Percentiles rank a stretch among this genome's conserved stretches.
phyloP scores from a whole-genome alignment of 92 coral and sea anemone species.

The Phenganax marumi region DNA sequence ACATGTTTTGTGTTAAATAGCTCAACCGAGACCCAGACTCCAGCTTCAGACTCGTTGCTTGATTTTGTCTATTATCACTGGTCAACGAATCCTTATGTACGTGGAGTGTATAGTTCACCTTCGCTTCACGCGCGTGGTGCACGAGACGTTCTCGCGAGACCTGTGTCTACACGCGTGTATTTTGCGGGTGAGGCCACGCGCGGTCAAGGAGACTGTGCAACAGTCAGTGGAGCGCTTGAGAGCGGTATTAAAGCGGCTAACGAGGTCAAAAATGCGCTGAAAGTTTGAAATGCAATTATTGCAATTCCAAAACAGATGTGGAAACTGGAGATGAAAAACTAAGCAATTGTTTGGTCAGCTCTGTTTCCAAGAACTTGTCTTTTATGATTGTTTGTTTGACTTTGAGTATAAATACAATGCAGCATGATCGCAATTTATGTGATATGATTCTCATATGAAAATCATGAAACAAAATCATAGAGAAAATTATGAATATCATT shows the following conservation, averaged over 20 bases:
- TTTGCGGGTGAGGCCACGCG: conserved; percentile 97
- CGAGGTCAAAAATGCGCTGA: conserved; percentile 44
- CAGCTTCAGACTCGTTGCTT: conserved; percentile 66
- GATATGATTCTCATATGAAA: no score
- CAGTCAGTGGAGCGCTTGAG: conserved; percentile 86
- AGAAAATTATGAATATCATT: no score
- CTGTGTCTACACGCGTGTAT: conserved; percentile 67
- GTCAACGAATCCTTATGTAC: conserved; percentile 85
- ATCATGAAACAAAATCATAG: no score
- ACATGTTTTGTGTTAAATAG: conserved; percentile 43
- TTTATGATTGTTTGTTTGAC: no score
- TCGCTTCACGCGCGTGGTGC: conserved; percentile 72
- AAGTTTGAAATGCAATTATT: neutral
- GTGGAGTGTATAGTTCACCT: conserved; percentile 91
- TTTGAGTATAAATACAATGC: no score
- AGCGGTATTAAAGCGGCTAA: conserved; percentile 78
- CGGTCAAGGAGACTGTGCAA: conserved; percentile 52
- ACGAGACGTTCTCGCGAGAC: conserved; percentile 73
- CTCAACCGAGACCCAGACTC: conserved; percentile 48
- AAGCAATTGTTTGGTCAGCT: no score
- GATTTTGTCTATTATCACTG: conserved; percentile 79
- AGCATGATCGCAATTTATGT: no score
- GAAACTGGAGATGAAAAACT: no score
- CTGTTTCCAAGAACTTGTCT: no score
- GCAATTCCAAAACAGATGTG: no score